Evolutionary conservation across 2,888 invertebrate species (phyloP).

Genomic region (Noctua janthe): DNA sequence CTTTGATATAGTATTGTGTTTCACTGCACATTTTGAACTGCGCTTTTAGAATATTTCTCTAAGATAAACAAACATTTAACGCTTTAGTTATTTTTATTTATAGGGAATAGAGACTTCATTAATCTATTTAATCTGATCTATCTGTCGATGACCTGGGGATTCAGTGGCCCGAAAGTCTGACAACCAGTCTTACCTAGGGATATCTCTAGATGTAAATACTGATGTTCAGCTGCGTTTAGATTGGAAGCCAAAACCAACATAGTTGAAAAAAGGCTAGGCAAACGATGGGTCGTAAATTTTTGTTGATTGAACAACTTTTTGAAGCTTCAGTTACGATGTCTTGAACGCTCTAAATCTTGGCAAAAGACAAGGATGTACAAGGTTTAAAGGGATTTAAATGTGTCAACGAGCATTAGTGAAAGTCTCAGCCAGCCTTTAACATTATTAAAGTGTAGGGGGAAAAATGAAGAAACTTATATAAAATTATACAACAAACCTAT

Average conservation of each 20-base stretch:
- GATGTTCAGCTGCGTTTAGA: no score
- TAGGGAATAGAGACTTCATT: not conserved
- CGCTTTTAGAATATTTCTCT: constrained; percentile 67
- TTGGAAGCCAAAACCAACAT: no score
- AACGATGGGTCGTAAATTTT: no score
- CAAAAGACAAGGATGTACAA: not conserved
- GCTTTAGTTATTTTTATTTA: constrained; percentile 10
- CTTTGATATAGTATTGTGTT: constrained; percentile 87
- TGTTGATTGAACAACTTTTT: not conserved
- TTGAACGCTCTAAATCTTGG: not conserved
- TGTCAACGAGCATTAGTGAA: constrained; percentile 36
- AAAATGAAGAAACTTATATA: not conserved
- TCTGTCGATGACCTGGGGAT: not conserved
- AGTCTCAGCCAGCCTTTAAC: constrained; percentile 6
- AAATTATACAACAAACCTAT: not conserved
- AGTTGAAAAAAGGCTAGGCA: no score
- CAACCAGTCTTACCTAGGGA: no score
- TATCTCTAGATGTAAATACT: not conserved
- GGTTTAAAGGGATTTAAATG: constrained; percentile 4
- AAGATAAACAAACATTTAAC: constrained; percentile 54
- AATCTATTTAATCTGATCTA: constrained; percentile 1
- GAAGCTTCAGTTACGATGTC: not conserved
- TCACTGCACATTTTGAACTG: constrained; percentile 70
- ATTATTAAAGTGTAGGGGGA: not conserved
- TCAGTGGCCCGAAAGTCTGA: not conserved